Evolutionary conservation across 2,113 vertebrate species (phyloP), one percentile per base, ranked within the genome.

Genomic region (Sinosuthora webbiana): DNA sequence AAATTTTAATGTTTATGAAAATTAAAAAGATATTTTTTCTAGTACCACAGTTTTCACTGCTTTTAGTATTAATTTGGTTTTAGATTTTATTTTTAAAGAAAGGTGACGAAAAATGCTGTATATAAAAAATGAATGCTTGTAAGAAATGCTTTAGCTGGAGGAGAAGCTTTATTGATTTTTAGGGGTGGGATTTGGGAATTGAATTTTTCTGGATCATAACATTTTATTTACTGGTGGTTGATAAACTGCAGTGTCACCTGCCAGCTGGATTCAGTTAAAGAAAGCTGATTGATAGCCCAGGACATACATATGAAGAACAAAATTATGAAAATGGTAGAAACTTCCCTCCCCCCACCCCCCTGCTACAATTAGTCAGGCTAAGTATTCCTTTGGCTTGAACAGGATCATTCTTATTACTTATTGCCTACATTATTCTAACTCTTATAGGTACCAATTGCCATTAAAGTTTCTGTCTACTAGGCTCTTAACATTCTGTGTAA

Each of bases 141-240:
- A 89, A 64, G 42, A 89, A 87, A 80, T 49, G 30, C 24, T 88
- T 93, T 57, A 91, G 63, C 59, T 89, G 65, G 45, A 94, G 49
- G 56, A 95, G 39, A 78, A 87, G 13, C 17, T 86, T 63, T 82
- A 91, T 79, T 79, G 94, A 90, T 73, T 93, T 94, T 91, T 80
- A 79, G 69, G 77, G 74, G 30, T 87, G 69, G 53, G 45, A 76
- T 84, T 84, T 90, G 64, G 41, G 77, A 96, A 95, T 41, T 74
- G 42, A 65, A 83, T 88, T 94, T 94, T 96, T 94, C 84, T 88
- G 77, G 39, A 92, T 45, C 64, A 56, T 88, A 90, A 83, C 77
- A 56, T 90, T 92, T 95, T 96, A 93, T 92, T 92, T 94, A 93
- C 69, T 69, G 23, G 49, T 56, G 31, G 37, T 15, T 94, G 86